Conservation (phyloP, 1,140 invertebrate species). For the Psilanteris sp. region DNA sequence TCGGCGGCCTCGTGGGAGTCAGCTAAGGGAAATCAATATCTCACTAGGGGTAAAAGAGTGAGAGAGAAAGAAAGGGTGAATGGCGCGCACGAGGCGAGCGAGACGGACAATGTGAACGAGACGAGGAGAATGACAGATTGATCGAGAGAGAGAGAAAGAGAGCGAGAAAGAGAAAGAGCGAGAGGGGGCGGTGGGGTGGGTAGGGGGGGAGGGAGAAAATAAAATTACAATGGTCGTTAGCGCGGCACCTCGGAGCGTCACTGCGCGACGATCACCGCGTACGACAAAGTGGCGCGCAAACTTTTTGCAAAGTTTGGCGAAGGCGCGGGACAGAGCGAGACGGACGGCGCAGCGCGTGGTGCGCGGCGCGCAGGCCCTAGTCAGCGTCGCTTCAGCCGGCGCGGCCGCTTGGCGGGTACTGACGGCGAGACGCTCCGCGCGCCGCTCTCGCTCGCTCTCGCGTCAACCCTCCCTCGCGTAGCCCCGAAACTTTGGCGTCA, state of each 20-base stretch:
- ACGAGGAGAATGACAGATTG: slow-evolving; percentile 60
- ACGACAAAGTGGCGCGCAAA: slow-evolving; percentile 45
- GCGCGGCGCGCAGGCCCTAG: slow-evolving; percentile 56
- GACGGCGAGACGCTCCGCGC: slow-evolving; percentile 71
- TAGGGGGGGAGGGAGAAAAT: no score
- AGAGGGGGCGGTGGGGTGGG: no score
- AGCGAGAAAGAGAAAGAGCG: slow-evolving; percentile 48
- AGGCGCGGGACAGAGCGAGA: slow-evolving; percentile 40
- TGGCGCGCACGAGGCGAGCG: slow-evolving; percentile 53
- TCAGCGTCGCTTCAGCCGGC: slow-evolving; percentile 71
- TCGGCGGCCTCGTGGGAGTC: slow-evolving; percentile 75
- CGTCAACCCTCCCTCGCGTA: no score
- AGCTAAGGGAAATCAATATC: slow-evolving; percentile 80
- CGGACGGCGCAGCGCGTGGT: slow-evolving; percentile 60
- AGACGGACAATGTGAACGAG: slow-evolving; percentile 49
- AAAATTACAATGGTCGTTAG: no score
- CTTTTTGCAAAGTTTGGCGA: slow-evolving; percentile 62
- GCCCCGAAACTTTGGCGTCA: slow-evolving; percentile 73
- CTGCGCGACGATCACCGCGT: slow-evolving; percentile 18
- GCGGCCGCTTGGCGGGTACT: slow-evolving; percentile 79
- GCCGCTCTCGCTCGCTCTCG: no score
- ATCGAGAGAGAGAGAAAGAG: slow-evolving; percentile 10
- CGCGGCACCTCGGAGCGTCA: slow-evolving; percentile 12
- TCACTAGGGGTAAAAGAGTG: slow-evolving; percentile 76
- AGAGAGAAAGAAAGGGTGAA: slow-evolving; percentile 40